Percentiles rank a stretch among this genome's conserved stretches.
phyloP scores from a whole-genome alignment of 1,140 invertebrate genomes.

The Scaptodrosophila lebanonensis region DNA sequence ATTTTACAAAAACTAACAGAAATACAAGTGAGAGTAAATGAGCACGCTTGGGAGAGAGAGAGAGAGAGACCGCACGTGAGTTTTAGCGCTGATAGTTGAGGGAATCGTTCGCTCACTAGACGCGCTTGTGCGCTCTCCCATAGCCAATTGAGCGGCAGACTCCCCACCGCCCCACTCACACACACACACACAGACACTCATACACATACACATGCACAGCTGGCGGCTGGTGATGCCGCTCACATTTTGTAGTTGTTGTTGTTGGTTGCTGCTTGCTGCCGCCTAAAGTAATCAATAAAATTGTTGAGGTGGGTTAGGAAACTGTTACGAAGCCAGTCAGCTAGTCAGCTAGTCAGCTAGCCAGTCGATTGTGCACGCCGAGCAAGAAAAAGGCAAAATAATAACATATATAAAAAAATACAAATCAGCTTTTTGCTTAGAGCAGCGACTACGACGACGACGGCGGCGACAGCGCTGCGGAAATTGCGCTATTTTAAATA shows the following conservation, averaged over 20 bases:
- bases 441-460: constrained; percentile 25
- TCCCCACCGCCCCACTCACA: too few species aligned
- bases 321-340: constrained; percentile 69
- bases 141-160: too few species aligned
- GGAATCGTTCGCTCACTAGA: too few species aligned
- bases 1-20: too few species aligned
- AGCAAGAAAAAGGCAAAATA: background rate
- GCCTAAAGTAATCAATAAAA: constrained; percentile 77
- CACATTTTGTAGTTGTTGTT: constrained; percentile 20
- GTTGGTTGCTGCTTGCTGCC: constrained; percentile 22
- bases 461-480: constrained; percentile 42
- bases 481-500: constrained; percentile 77
- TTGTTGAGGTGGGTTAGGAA: constrained; percentile 78
- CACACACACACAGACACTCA: constrained; percentile 12
- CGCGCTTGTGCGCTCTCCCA: too few species aligned
- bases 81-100: too few species aligned
- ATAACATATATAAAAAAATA: background rate
- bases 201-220: constrained; percentile 26
- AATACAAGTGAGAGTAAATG: too few species aligned
- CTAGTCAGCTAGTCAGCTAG: too few species aligned
- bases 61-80: too few species aligned
- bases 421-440: constrained; percentile 30
- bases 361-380: too few species aligned
- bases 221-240: constrained; percentile 46
- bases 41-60: too few species aligned